Evolutionary conservation across 2,888 invertebrate genomes (phyloP), one percentile per base, ranked within the genome.

Genomic region (Xiphydria camelus): DNA sequence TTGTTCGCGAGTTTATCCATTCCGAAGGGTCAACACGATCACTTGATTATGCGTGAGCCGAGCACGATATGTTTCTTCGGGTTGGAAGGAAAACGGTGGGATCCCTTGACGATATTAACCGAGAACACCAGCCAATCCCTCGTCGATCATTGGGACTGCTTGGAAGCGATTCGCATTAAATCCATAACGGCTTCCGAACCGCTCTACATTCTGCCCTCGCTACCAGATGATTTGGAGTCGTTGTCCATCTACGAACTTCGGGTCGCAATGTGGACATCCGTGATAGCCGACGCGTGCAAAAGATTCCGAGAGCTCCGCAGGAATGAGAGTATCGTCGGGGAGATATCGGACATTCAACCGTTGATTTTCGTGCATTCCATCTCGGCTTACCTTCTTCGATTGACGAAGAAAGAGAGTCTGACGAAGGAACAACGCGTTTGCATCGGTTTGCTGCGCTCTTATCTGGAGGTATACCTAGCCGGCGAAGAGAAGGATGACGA

Each of bases 11-110:
- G 61, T 33, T 43, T 72, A 15, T 67, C 66, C 3, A 73, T 68
- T 55, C 75, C 76, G 1, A 66, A 62, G 38, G 49, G 46, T 4
- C 50, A 60, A 12, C 70, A 70, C 43, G 76, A 77, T 54, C 76
- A 76, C 53, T 49, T 76, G 20, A 52, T 65, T 2, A 52, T 59
- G 34, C 62, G 70, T 6, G 75, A 76, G 36, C 75, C 75, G 10
- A 69, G 66, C 4, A 60, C 47, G 23, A 6, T 71, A 2, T 50
- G 57, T 17, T 53, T 75, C 23, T 73, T 71, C 26, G 46, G 17
- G 20, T 51, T 74, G 2, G 49, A 58, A 6, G 49, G 45, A 3
- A 35, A 55, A 6, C 23, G 45, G 18, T 61, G 54, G 41, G 49
- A 72, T 46, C 66, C 71, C 2, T 45, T 57, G 14, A 12, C 45